Percentiles rank a stretch among this genome's conserved stretches.
Evolutionary conservation across 1,140 invertebrate genomes (phyloP).

Genomic region (Ctenoplectra terminalis): DNA sequence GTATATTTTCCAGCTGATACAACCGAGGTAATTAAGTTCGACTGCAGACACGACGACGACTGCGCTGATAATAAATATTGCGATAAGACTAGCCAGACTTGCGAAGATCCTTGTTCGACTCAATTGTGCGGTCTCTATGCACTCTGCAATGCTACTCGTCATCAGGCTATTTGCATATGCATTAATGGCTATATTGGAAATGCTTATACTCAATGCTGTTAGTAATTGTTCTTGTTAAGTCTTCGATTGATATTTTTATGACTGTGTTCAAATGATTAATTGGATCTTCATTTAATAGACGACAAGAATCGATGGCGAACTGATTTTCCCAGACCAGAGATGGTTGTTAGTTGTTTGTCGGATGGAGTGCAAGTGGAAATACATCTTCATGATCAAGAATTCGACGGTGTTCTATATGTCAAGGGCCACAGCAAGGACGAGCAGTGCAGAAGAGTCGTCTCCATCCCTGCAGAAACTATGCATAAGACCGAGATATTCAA

Average conservation of each 20-base stretch:
- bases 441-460: conserved; percentile 91
- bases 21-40: too few relatives aligned
- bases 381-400: conserved; percentile 90
- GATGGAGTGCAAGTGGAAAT: conserved; percentile 96
- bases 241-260: conserved; percentile 28
- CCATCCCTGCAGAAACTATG: conserved; percentile 86
- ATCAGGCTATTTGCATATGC: conserved; percentile 91
- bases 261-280: not conserved
- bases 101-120: conserved; percentile 89
- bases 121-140: conserved; percentile 90
- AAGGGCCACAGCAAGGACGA: conserved; percentile 97
- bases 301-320: conserved; percentile 85
- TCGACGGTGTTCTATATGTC: conserved; percentile 96
- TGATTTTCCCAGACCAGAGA: conserved; percentile 93
- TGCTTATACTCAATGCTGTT: conserved; percentile 87
- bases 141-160: conserved; percentile 90
- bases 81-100: conserved; percentile 86
- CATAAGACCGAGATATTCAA: conserved; percentile 91
- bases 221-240: conserved; percentile 51
- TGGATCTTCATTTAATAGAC: conserved; percentile 63
- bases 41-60: conserved; percentile 89
- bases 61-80: conserved; percentile 91
- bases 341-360: conserved; percentile 94
- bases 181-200: conserved; percentile 88
- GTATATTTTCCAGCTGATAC: conserved; percentile 73